These are phyloP conservation scores for Amblyjoppa fuscipennis DNA, from an alignment of 2,888 invertebrate species.

Conservation along the genomic window DNA sequence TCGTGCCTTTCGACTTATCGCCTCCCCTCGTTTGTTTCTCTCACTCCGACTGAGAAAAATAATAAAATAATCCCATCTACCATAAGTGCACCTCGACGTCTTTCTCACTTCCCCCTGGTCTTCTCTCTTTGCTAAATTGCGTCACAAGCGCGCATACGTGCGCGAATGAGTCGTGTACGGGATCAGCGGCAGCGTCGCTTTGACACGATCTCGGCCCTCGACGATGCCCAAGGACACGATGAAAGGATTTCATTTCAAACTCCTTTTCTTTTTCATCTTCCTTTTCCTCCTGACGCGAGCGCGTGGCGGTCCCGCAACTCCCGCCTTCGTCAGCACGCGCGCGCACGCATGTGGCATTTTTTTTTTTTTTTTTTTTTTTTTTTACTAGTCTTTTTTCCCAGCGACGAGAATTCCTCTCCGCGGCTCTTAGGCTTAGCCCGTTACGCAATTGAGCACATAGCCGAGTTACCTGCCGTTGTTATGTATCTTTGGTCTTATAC, in stretches of 20 bases:
- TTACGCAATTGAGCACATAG: slow-evolving; percentile 62
- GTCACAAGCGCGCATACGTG: slow-evolving; percentile 51
- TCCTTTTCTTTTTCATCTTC: slow-evolving; percentile 24
- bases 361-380: slow-evolving; percentile 10
- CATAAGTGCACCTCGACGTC: background rate
- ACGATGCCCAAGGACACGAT: slow-evolving; percentile 50
- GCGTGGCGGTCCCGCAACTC: slow-evolving; percentile 16
- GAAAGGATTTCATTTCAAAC: slow-evolving; percentile 45
- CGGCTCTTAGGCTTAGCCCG: slow-evolving; percentile 62
- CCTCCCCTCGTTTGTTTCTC: slow-evolving; percentile 22
- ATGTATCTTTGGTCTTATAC: slow-evolving; percentile 19
- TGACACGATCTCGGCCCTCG: slow-evolving; percentile 22
- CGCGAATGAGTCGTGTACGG: slow-evolving; percentile 37
- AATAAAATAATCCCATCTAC: background rate
- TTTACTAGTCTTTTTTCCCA: background rate
- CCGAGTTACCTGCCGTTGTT: slow-evolving; percentile 57
- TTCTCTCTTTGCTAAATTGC: slow-evolving; percentile 48
- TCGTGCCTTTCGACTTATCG: slow-evolving; percentile 61
- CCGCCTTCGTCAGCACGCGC: background rate
- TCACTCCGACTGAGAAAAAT: background rate
- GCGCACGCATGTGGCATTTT: background rate
- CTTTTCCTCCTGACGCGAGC: background rate
- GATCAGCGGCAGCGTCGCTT: slow-evolving; percentile 29
- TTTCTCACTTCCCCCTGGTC: background rate
- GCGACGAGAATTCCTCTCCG: slow-evolving; percentile 16